Evolutionary conservation across 1,140 invertebrate species (phyloP), one percentile per base, ranked within the genome.

Genomic region (Rhagoletis pomonella): DNA sequence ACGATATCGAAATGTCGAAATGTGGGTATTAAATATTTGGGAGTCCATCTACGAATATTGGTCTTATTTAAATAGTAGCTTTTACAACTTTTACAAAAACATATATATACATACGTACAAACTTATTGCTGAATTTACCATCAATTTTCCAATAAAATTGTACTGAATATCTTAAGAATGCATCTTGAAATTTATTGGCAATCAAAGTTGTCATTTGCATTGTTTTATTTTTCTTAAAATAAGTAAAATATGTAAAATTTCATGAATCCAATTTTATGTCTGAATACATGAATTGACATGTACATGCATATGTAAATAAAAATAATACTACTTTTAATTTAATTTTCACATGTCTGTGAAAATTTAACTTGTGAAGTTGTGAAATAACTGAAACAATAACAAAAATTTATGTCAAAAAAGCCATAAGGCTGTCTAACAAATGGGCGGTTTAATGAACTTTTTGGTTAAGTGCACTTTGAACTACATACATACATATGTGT

Each of bases 361-460:
- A 67, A 67, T 39, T 67, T 67, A 39, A 67, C 65, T 67, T 29
- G 29, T 29, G 39, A 7, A 3, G 7, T 7, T 39, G 65, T n/a
- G 29, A 67, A 67, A 67, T 67, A 39, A 67, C 39, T 39, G 42
- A 10, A 67, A 67, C 60, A 62, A 62, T 17, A 62, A 62, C 65
- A 67, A 67, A 0, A 67, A 9, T 29, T 29, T 29, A 29, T 29
- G 29, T 29, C 29, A 29, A 19, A 67, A 67, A 12, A 67, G 39
- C 64, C 10, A 67, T 39, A 67, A 67, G 17, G 4, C 65, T 67
- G 29, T 0, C 7, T 64, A 42, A 12, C 65, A 9, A 10, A 67
- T 67, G 65, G 65, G 29, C 65, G 65, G 65, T 67, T 67, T 67
- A 67, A 12, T 67, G 65, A 59, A 60, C 60, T 60, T 62, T 85